These are phyloP conservation scores for Neomorphus geoffroyi DNA, from an alignment of 2,797 vertebrate genomes.

Conservation along the genomic window DNA sequence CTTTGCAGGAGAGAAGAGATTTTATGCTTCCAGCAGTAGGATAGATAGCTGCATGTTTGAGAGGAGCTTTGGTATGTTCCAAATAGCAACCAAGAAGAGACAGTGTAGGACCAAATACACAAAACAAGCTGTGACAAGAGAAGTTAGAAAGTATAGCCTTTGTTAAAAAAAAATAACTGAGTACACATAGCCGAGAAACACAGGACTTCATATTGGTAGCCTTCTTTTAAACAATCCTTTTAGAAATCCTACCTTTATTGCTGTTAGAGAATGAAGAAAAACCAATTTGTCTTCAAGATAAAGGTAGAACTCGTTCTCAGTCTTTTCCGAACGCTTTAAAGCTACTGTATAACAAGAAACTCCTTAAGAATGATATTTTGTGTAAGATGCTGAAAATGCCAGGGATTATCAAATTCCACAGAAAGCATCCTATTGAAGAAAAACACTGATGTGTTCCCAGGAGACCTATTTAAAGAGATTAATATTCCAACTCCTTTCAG, in stretches of 20 bases:
- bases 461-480: slow-evolving; percentile 20
- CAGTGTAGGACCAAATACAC: background rate
- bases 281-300: background rate
- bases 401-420: slow-evolving; percentile 22
- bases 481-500: slow-evolving; percentile 44
- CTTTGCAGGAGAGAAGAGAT: background rate
- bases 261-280: background rate
- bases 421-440: background rate
- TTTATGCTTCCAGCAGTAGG: background rate
- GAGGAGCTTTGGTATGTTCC: background rate
- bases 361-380: background rate
- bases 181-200: background rate
- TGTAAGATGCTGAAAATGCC: slow-evolving; percentile 16
- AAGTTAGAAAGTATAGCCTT: background rate
- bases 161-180: background rate
- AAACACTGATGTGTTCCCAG: slow-evolving; percentile 17
- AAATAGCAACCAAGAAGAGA: background rate
- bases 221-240: background rate
- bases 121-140: background rate
- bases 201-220: background rate
- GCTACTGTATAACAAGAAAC: background rate
- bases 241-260: background rate
- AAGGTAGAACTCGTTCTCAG: background rate
- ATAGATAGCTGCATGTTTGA: background rate
- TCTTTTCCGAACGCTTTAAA: background rate